Percentiles rank a stretch among this genome's conserved stretches.
phyloP scores from a whole-genome alignment of 2,888 invertebrate species.

The Helicoverpa assulta region DNA sequence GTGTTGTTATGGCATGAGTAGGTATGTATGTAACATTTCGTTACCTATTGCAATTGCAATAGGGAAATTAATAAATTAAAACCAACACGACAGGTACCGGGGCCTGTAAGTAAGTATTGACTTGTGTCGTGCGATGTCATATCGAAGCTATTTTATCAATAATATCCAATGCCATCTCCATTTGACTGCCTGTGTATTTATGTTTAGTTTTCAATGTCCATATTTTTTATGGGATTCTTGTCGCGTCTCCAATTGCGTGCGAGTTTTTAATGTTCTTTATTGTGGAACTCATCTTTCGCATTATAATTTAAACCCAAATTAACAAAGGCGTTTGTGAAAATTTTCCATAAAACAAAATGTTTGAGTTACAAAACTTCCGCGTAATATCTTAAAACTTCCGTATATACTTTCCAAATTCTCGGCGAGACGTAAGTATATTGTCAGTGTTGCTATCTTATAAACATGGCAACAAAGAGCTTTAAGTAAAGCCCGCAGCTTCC shows the following conservation, averaged over 20 bases:
- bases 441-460: constrained; percentile 39
- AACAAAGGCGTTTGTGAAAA: constrained; percentile 29
- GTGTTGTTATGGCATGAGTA: background rate
- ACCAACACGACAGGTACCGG: background rate
- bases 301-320: constrained; percentile 14
- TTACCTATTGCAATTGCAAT: constrained; percentile 1
- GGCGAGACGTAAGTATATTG: constrained; percentile 5
- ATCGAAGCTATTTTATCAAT: constrained; percentile 15
- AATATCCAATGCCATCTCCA: constrained; percentile 9
- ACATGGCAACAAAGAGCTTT: constrained; percentile 59
- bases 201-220: background rate
- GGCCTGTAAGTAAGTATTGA: constrained; percentile 12
- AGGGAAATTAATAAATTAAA: constrained; percentile 1
- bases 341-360: constrained; percentile 18
- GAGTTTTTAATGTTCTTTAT: background rate
- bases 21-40: too few species aligned
- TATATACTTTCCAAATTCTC: constrained; percentile 26
- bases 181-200: background rate
- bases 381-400: constrained; percentile 18
- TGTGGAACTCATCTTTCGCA: background rate
- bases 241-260: background rate
- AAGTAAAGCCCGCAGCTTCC: constrained; percentile 41
- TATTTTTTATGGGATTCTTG: constrained; percentile 1
- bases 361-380: constrained; percentile 14
- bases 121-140: background rate